Conservation (phyloP, 1,140 invertebrate genomes). For the Eufriesea mexicana region DNA sequence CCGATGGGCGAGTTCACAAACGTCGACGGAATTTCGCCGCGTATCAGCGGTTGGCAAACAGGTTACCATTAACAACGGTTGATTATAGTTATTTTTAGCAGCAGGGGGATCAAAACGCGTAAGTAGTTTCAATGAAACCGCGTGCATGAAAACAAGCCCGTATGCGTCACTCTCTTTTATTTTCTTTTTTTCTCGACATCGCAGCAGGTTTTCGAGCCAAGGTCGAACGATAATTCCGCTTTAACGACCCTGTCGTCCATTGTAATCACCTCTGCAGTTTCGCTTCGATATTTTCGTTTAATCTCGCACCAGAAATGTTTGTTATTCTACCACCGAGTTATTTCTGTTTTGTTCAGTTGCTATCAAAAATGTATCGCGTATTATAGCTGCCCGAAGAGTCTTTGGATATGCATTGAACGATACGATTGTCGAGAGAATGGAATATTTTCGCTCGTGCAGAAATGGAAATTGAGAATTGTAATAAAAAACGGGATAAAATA, state of each 20-base stretch:
- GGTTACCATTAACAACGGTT: background rate
- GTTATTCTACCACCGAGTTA: background rate
- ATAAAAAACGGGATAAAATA: background rate
- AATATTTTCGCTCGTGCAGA: background rate
- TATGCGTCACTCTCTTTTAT: background rate
- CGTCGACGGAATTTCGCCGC: background rate
- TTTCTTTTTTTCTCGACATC: background rate
- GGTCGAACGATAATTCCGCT: constrained; percentile 10
- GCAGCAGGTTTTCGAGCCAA: constrained; percentile 25
- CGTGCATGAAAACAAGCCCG: background rate
- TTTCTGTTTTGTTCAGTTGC: background rate
- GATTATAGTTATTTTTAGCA: constrained; percentile 10
- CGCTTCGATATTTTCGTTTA: background rate
- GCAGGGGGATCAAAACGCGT: background rate
- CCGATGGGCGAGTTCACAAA: background rate
- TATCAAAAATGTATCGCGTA: background rate
- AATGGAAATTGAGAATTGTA: background rate
- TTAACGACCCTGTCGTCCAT: constrained; percentile 20
- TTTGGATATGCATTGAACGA: background rate
- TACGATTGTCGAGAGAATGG: background rate
- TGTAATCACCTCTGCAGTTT: background rate
- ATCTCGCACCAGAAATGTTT: constrained; percentile 2
- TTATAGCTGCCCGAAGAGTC: too few relatives aligned
- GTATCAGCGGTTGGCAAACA: background rate
- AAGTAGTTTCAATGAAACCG: background rate